A percentile compares a stretch with the other conserved stretches of the same genome.
Conservation (phyloP, 2,888 invertebrate genomes). For the Willowsia nigromaculata region DNA sequence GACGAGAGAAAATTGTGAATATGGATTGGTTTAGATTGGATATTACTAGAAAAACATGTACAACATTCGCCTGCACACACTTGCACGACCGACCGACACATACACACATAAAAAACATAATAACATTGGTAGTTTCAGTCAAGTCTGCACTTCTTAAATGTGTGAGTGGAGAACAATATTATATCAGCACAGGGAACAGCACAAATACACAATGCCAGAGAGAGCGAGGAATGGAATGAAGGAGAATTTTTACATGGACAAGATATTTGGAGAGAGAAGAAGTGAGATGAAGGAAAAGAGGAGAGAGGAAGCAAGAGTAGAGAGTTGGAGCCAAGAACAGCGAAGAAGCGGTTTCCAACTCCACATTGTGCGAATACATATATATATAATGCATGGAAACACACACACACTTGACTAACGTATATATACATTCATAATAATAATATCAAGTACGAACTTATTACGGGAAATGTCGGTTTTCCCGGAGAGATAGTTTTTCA, state of each 20-base stretch:
- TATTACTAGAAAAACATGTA: conserved; percentile 30
- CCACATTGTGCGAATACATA: background rate
- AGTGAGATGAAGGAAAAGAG: background rate
- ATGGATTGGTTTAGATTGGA: conserved; percentile 33
- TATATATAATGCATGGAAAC: background rate
- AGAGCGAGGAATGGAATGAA: conserved; percentile 19
- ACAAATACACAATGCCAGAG: background rate
- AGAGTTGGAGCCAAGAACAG: background rate
- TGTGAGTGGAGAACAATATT: conserved; percentile 14
- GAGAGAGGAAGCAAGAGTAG: conserved; percentile 2
- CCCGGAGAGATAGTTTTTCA: conserved; percentile 54
- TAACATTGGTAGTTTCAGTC: conserved; percentile 26
- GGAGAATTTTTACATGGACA: conserved; percentile 26
- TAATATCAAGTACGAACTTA: conserved; percentile 42
- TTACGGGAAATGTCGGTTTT: conserved; percentile 67
- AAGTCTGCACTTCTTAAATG: background rate
- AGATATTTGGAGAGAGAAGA: conserved; percentile 22
- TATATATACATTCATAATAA: background rate
- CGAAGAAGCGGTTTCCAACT: conserved; percentile 6
- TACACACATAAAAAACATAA: conserved; percentile 7
- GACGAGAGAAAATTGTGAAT: conserved; percentile 23
- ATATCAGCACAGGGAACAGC: conserved; percentile 9
- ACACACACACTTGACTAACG: background rate
- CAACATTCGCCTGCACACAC: background rate
- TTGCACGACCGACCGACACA: background rate